phyloP scores from a whole-genome alignment of 2,797 vertebrate species.

The Eremophila alpestris region DNA sequence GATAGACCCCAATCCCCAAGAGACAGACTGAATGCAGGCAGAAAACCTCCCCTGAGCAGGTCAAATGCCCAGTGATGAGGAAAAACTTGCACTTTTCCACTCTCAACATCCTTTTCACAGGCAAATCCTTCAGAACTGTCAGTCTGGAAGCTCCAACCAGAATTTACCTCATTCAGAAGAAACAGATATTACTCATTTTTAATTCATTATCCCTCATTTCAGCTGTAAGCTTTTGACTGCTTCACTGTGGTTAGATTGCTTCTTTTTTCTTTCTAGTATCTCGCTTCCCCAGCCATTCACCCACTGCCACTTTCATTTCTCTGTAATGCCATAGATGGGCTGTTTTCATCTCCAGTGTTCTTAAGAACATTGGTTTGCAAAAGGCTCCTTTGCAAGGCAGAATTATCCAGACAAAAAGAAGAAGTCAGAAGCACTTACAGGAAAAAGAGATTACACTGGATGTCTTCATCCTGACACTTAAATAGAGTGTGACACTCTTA shows the following conservation, averaged over 20 bases:
- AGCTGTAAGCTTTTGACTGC: background rate
- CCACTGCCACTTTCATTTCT: background rate
- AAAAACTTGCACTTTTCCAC: background rate
- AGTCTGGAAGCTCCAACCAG: background rate
- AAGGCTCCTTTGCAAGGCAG: constrained; percentile 10
- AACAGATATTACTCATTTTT: background rate
- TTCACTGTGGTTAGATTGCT: background rate
- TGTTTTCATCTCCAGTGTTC: background rate
- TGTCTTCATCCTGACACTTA: constrained; percentile 47
- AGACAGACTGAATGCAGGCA: background rate
- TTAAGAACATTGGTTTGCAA: constrained; percentile 44
- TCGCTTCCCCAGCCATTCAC: background rate
- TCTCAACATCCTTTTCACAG: background rate
- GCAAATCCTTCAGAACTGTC: background rate
- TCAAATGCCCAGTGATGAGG: background rate
- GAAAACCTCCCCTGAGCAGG: background rate
- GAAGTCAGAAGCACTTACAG: constrained; percentile 20
- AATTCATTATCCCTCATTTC: constrained; percentile 6
- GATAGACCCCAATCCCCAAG: background rate
- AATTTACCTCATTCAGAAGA: background rate
- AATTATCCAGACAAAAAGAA: constrained; percentile 36
- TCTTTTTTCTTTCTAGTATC: background rate
- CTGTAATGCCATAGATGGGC: constrained; percentile 6
- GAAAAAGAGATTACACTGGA: constrained; percentile 20
- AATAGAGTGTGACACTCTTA: constrained; percentile 29